These are phyloP conservation scores for Poecilia velifera DNA, from an alignment of 2,797 vertebrate genomes.

Conservation along the genomic window DNA sequence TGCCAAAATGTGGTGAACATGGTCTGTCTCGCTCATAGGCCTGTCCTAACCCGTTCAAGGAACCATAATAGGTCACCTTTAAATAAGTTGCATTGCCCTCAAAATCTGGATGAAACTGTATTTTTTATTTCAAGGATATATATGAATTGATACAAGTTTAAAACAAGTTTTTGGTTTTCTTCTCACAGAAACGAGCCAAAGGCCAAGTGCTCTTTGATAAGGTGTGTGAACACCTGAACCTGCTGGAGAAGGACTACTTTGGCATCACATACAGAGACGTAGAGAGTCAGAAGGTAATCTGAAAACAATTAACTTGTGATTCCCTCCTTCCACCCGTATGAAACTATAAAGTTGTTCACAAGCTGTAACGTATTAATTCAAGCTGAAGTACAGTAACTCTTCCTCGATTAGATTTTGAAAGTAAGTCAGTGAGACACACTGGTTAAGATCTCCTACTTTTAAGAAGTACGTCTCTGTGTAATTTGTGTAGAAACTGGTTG, in stretches of 20 bases:
- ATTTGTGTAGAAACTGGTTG: background rate
- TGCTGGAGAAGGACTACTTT: constrained; percentile 97
- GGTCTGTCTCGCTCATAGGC: too few species aligned
- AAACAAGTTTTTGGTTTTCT: background rate
- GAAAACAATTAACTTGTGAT: background rate
- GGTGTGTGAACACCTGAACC: constrained; percentile 96
- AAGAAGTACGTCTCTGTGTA: background rate
- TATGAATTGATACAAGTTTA: background rate
- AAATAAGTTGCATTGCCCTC: background rate
- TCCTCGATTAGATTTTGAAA: background rate
- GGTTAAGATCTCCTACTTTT: background rate
- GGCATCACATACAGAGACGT: constrained; percentile 92
- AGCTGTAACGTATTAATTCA: background rate
- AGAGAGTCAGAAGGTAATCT: constrained; percentile 93
- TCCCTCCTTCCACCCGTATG: background rate
- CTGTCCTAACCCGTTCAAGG: too few species aligned
- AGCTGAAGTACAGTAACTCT: background rate
- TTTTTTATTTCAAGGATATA: background rate
- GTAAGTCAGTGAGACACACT: background rate
- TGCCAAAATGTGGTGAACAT: too few species aligned
- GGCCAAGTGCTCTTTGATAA: constrained; percentile 94
- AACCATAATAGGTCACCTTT: background rate
- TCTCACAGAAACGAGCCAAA: constrained; percentile 88
- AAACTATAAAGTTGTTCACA: background rate
- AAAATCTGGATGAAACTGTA: background rate